A percentile compares a stretch with the other conserved stretches of the same genome.
These are phyloP conservation scores for Cetoscarus ocellatus DNA, from an alignment of 2,797 vertebrate genomes.

Conservation along the genomic window DNA sequence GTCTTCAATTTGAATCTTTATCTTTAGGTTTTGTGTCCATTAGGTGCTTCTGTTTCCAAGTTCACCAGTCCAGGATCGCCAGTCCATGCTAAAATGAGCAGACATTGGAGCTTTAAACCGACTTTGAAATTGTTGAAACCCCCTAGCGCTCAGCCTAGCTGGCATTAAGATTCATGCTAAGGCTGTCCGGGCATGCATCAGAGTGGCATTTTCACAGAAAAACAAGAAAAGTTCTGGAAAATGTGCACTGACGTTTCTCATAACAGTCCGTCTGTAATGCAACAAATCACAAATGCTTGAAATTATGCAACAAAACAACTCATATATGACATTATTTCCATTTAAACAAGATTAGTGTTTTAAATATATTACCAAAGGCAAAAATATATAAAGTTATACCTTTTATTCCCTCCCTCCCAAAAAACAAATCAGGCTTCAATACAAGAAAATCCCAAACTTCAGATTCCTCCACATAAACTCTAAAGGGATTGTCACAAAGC, in stretches of 20 bases:
- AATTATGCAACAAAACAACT: conserved; percentile 47
- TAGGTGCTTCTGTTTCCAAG: conserved; percentile 32
- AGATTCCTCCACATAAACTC: conserved; percentile 33
- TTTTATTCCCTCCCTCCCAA: conserved; percentile 39
- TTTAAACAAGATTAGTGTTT: conserved; percentile 57
- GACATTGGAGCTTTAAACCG: conserved; percentile 17
- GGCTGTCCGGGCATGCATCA: conserved; percentile 54
- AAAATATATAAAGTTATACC: conserved; percentile 56
- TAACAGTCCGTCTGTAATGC: conserved; percentile 41
- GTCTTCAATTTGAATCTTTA: conserved; percentile 33
- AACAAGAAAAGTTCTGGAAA: conserved; percentile 21
- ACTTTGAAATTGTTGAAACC: conserved; percentile 18
- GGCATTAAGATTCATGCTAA: conserved; percentile 47
- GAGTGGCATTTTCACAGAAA: conserved; percentile 46
- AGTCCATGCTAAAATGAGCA: conserved; percentile 3
- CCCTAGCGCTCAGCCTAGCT: conserved; percentile 22
- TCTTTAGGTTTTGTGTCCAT: conserved; percentile 56
- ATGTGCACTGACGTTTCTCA: conserved; percentile 37
- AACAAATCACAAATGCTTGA: conserved; percentile 26
- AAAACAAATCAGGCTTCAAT: conserved; percentile 23
- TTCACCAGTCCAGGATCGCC: not conserved
- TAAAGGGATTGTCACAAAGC: conserved; percentile 55
- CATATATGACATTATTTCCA: conserved; percentile 58
- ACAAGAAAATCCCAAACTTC: conserved; percentile 25
- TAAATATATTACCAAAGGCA: conserved; percentile 67